phyloP scores from a whole-genome alignment of 1,140 invertebrate genomes.

The Scaptomyza hsui region DNA sequence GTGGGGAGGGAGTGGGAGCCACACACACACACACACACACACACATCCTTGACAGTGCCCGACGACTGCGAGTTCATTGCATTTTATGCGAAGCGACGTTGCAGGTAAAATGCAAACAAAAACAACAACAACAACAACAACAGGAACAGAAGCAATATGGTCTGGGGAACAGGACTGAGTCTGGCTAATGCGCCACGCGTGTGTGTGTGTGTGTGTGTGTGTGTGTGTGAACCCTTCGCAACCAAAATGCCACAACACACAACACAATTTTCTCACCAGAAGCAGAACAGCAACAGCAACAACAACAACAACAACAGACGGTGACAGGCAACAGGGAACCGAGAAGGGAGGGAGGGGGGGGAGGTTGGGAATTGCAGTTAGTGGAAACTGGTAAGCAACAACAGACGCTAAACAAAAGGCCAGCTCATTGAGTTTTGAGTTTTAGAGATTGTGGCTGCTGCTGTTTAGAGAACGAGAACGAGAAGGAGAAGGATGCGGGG shows the following conservation, averaged over 20 bases:
- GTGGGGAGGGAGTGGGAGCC: not conserved
- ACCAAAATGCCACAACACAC: conserved; percentile 74
- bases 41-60: conserved; percentile 53
- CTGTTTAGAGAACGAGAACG: not conserved
- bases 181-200: conserved; percentile 57
- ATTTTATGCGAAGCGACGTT: conserved; percentile 78
- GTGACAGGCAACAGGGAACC: not conserved
- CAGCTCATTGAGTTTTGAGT: conserved; percentile 70
- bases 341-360: not conserved
- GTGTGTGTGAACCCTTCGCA: conserved; percentile 57
- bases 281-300: no score
- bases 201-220: conserved; percentile 44
- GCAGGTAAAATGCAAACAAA: conserved; percentile 74
- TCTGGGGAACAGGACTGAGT: conserved; percentile 26
- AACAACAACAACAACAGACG: conserved; percentile 8
- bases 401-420: conserved; percentile 68
- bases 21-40: conserved; percentile 23
- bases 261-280: conserved; percentile 76
- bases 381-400: conserved; percentile 26
- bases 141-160: conserved; percentile 45
- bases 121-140: conserved; percentile 51
- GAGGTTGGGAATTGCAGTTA: conserved; percentile 4
- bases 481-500: not conserved
- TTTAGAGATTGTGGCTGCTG: conserved; percentile 31
- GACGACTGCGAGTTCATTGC: conserved; percentile 72